These are phyloP conservation scores for Cervus canadensis DNA, from an alignment of 2,113 vertebrate species.

Conservation along the genomic window DNA sequence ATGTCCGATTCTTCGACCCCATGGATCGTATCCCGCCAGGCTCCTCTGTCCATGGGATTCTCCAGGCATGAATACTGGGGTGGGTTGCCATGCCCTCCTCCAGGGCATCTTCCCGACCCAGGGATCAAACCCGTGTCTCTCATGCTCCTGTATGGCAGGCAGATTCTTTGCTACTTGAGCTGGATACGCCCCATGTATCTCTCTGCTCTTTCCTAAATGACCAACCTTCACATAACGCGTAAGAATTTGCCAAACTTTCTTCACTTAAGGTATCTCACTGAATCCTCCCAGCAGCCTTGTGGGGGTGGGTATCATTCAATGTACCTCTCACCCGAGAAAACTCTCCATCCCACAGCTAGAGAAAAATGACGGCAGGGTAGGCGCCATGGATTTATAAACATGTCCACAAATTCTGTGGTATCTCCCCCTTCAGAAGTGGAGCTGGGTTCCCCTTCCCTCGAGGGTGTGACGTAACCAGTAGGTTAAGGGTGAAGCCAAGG, in stretches of 20 bases:
- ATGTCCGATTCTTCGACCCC: neutral
- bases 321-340: neutral
- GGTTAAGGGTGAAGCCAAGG: neutral
- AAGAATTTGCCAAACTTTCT: neutral
- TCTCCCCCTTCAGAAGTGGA: neutral
- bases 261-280: neutral
- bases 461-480: neutral
- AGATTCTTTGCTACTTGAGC: neutral
- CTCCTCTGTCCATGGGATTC: neutral
- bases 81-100: neutral
- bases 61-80: neutral
- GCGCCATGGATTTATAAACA: neutral
- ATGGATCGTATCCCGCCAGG: accelerated
- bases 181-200: neutral
- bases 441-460: neutral
- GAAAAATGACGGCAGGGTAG: neutral
- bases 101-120: neutral
- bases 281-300: neutral
- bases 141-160: accelerated
- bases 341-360: neutral
- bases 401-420: neutral
- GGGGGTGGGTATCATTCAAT: neutral
- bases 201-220: neutral
- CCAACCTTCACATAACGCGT: neutral
- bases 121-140: accelerated